Percentiles rank a stretch among this genome's conserved stretches.
Conservation (phyloP, 2,888 invertebrate species). For the Elgonia sp. region DNA sequence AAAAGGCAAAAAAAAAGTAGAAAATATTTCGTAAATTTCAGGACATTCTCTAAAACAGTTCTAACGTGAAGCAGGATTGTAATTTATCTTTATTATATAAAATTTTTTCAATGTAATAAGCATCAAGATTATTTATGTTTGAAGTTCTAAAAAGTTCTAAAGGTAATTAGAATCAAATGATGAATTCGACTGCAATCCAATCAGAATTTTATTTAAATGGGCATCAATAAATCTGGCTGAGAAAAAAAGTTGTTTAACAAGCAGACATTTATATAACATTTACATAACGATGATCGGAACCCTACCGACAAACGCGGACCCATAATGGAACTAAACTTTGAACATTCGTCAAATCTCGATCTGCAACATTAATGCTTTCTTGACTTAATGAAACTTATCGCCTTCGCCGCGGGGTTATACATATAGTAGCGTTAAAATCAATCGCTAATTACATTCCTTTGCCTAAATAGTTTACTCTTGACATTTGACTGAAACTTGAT, state of each 20-base stretch:
- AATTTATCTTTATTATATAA: too few species aligned
- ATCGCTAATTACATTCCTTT: conserved; percentile 73
- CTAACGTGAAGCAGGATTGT: too few species aligned
- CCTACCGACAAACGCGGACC: conserved; percentile 36
- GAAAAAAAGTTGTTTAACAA: conserved; percentile 42
- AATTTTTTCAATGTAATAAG: too few species aligned
- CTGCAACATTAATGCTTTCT: conserved; percentile 59
- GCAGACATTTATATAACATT: conserved; percentile 58
- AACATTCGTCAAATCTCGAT: conserved; percentile 67
- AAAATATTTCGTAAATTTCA: too few species aligned
- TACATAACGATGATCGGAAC: conserved; percentile 50
- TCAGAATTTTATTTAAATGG: conserved; percentile 33
- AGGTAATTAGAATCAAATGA: conserved; percentile 12
- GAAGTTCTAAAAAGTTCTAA: too few species aligned
- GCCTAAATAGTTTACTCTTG: conserved; percentile 68
- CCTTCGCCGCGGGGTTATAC: conserved; percentile 46
- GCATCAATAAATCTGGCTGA: conserved; percentile 14
- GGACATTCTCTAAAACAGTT: too few species aligned
- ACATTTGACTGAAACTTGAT: conserved; percentile 64
- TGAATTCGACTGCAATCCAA: conserved; percentile 42
- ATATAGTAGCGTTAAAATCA: conserved; percentile 69
- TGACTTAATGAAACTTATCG: conserved; percentile 66
- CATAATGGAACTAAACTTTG: conserved; percentile 62
- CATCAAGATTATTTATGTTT: too few species aligned
- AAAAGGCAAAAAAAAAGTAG: too few species aligned